Conservation (phyloP, 2,888 invertebrate species). For the Plusia festucae region DNA sequence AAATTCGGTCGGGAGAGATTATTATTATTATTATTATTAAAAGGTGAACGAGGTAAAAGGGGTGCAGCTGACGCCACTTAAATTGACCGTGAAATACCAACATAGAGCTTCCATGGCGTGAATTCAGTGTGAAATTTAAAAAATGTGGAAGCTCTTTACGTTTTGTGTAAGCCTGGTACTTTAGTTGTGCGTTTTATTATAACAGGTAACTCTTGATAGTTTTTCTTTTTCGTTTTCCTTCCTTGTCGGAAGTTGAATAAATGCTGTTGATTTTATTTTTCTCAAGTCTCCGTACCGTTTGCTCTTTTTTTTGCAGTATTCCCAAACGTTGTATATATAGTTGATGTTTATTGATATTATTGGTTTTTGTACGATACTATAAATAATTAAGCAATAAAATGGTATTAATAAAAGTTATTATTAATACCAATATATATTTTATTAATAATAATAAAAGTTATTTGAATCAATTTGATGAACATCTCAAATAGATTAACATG, state of each 20-base stretch:
- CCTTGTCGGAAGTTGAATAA: neutral
- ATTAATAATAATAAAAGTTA: too few relatives aligned
- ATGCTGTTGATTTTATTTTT: neutral
- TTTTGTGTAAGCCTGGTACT: conserved; percentile 12
- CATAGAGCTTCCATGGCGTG: conserved; percentile 27
- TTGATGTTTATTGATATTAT: too few relatives aligned
- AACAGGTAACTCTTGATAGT: neutral
- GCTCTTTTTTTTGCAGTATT: neutral
- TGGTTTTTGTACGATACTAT: too few relatives aligned
- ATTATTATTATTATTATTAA: too few relatives aligned
- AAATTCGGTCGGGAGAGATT: too few relatives aligned
- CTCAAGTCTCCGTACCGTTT: neutral
- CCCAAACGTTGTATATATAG: neutral
- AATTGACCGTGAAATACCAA: conserved; percentile 56
- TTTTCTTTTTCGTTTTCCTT: neutral
- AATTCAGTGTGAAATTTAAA: conserved; percentile 25
- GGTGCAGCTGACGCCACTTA: conserved; percentile 50
- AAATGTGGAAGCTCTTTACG: conserved; percentile 11
- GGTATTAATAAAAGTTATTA: too few relatives aligned
- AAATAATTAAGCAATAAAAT: too few relatives aligned
- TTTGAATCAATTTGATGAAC: too few relatives aligned
- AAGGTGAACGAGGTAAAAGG: conserved; percentile 39
- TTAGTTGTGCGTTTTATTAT: neutral
- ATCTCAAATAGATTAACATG: neutral
- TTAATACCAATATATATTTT: too few relatives aligned